Evolutionary conservation across 2,888 invertebrate species (phyloP).

Genomic region (Standfussiana lucernea): DNA sequence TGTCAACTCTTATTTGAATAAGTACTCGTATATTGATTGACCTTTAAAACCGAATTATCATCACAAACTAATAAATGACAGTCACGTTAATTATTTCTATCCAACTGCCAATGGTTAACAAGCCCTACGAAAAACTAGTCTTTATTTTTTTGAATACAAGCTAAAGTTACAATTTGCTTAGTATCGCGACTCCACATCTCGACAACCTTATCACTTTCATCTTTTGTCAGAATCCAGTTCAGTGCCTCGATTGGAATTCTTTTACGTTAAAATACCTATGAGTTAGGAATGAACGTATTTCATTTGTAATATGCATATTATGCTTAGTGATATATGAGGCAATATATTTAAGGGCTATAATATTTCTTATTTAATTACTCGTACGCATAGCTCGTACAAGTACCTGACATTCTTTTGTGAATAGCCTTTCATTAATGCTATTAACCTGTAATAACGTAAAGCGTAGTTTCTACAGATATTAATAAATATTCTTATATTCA

Average conservation of each 20-base stretch:
- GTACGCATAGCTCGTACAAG: constrained; percentile 6
- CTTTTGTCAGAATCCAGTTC: constrained; percentile 29
- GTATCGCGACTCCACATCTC: constrained; percentile 22
- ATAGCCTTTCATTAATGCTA: not conserved
- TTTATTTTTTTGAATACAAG: not conserved
- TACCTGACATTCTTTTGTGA: constrained; percentile 18
- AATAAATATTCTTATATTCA: not conserved
- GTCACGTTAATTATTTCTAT: not conserved
- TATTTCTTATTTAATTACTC: constrained; percentile 39
- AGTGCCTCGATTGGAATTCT: constrained; percentile 22
- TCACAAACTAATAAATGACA: not conserved
- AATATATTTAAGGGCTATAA: constrained; percentile 16
- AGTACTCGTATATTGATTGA: not conserved
- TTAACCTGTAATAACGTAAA: not conserved
- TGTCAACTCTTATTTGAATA: not conserved
- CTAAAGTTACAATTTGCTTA: constrained; percentile 18
- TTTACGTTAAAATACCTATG: constrained; percentile 11
- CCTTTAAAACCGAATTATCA: not conserved
- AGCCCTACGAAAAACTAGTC: not conserved
- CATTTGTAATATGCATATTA: constrained; percentile 28
- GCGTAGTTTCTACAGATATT: not conserved
- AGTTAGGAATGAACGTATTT: constrained; percentile 25
- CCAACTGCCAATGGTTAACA: too few species aligned
- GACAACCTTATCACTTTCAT: constrained; percentile 22
- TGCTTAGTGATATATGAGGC: constrained; percentile 16